These are phyloP conservation scores for Drosophila mayri DNA, from an alignment of 1,140 invertebrate species.

Conservation along the genomic window DNA sequence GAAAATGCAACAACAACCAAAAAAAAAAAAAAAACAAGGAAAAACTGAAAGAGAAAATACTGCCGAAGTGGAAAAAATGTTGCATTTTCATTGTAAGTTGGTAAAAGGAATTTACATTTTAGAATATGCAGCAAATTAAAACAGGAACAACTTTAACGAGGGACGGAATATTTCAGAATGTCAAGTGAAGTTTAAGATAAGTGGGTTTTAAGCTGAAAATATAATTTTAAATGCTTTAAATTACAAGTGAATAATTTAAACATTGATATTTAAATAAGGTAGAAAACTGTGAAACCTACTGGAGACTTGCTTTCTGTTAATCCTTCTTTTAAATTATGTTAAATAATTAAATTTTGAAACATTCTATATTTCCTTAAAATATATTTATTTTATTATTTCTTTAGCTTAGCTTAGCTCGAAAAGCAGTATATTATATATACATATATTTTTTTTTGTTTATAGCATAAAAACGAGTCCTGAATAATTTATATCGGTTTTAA, in stretches of 20 bases:
- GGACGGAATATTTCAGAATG: constrained; percentile 25
- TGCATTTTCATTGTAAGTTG: constrained; percentile 63
- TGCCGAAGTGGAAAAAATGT: constrained; percentile 53
- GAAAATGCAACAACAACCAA: constrained; percentile 7
- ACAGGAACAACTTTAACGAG: constrained; percentile 59
- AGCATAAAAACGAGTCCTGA: not conserved
- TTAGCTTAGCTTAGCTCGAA: not conserved
- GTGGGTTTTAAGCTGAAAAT: not conserved
- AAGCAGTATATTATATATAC: not conserved
- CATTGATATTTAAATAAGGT: too few species aligned
- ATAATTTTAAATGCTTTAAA: not conserved
- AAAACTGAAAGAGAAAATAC: constrained; percentile 38
- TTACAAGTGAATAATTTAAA: not conserved
- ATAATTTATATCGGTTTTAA: constrained; percentile 1
- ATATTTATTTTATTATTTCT: not conserved
- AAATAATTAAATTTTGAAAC: not conserved
- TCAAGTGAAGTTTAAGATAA: constrained; percentile 11
- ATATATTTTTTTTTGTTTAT: too few species aligned
- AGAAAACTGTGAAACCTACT: not conserved
- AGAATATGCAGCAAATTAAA: constrained; percentile 79
- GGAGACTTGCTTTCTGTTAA: not conserved
- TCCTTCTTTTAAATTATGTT: not conserved
- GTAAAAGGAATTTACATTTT: constrained; percentile 66
- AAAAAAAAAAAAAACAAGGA: not conserved
- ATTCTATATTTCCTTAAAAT: not conserved